Base-by-base conservation (phyloP, 1,140 invertebrate genomes). In the Atta cephalotes region DNA sequence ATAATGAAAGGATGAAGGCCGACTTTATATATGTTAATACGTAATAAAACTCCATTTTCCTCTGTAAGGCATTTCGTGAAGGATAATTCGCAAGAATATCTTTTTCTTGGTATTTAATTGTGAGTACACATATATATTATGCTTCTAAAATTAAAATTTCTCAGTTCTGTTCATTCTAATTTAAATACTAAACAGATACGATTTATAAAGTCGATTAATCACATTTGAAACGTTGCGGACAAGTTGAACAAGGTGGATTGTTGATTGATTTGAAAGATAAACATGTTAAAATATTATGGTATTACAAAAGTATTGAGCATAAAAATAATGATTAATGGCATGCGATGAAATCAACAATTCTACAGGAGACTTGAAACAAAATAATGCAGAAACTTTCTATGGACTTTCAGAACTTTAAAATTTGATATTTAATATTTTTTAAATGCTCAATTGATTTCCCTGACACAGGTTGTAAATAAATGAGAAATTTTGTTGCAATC, bases 21-120 rank as follows among this genome's bases (percentile, higher is more conserved):
- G 16, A 51, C 62, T 14, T 76, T 63, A 25, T 76, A 31, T 49
- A 58, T 31, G 35, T 77, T 68, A 89, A 60, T 78, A 25, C 31
- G 14, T 28, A 12, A 78, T 39, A 21, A 45, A 71, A 71, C 28
- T 81, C 53, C 49, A 78, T 72, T 77, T 86, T 9, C 10, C 0
- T 14, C 3, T 1, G 1, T 35, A 39, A 71, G 12, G 63, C 0
- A 12, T 77, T n/a, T 16, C 3, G 7, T 28, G 28, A 63, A 81
- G 71, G 21, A 74, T 86, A 60, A 65, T 51, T 6, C 12, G 3
- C 0, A n/a, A 76, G 21, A 49, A 65, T 31, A 14, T 18, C 14
- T 65, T 28, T 76, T 10, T 56, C 12, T 51, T 80, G 28, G 2
- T 18, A 14, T 25, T 3, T 39, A 12, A 9, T 16, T 39, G 45